Evolutionary conservation across 2,113 vertebrate genomes (phyloP), one percentile per base, ranked within the genome.

Genomic region (Ptyas mucosa): DNA sequence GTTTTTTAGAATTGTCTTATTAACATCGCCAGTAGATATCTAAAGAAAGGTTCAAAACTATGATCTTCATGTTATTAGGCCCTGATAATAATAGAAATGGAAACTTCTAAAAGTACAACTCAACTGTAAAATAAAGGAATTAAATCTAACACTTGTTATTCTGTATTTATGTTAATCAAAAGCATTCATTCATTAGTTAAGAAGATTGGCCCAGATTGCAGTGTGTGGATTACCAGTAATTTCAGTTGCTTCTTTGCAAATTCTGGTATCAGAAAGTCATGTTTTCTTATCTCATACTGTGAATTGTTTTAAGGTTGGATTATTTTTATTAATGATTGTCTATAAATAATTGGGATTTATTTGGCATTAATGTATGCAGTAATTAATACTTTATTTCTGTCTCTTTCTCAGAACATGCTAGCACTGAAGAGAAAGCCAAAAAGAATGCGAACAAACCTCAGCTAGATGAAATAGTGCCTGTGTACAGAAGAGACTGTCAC

Each of bases 401-500:
- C 87, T 21, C 51, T 57, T 39, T 96, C 95, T 95, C 97, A 98
- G 95, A 99, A 98, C 94, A 97, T 95, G 91, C 98, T 97, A 98
- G 93, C n/a, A 98, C 97, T 95, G 99, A 98, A 97, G 99, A 99
- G 97, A 99, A 99, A 97, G 98, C 98, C 90, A 99, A 99, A 98
- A 99, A 99, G 97, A 98, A 98, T 91, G 97, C 98, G 91, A 98
- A 94, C 96, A 99, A 99, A 97, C 98, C 99, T 90, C 98, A 99
- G 96, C 98, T 99, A 97, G 99, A 99, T 95, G 99, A 99, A 98
- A 99, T 99, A 87, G 99, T 99, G 97, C 99, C 99, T 96, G 99
- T 99, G 96, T 99, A 99, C 98, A 98, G 99, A 98, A 98, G 99
- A 97, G 99, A 99, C 98, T 99, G 99, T 98, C 99, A 99, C 0